These are phyloP conservation scores for Thryonomys swinderianus DNA, from an alignment of 2,113 vertebrate species.

Conservation along the genomic window DNA sequence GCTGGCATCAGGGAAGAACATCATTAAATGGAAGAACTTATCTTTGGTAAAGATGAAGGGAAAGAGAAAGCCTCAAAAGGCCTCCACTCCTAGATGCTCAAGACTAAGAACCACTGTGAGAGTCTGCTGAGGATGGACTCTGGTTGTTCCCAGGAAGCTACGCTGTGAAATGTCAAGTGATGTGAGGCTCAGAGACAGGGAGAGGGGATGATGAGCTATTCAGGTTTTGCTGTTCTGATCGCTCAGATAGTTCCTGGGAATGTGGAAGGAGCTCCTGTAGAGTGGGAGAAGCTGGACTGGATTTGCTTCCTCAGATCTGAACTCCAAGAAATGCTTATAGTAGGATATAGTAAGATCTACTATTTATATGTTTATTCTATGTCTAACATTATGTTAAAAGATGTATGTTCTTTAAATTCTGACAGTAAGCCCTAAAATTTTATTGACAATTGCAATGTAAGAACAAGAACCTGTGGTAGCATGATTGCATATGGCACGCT, in stretches of 20 bases:
- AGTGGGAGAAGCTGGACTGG: background rate
- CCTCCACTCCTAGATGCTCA: background rate
- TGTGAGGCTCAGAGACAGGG: background rate
- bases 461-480: background rate
- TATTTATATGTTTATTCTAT: background rate
- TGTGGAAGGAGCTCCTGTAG: background rate
- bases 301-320: background rate
- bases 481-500: background rate
- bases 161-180: background rate
- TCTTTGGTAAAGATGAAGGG: background rate
- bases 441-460: background rate
- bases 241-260: background rate
- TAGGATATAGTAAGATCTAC: background rate
- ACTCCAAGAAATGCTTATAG: background rate
- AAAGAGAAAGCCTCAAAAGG: background rate
- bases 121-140: background rate
- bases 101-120: background rate
- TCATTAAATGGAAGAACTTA: background rate
- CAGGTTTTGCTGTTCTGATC: background rate
- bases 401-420: constrained; percentile 21
- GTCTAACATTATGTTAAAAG: background rate
- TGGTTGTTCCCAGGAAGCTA: background rate
- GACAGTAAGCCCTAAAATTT: background rate
- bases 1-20: background rate
- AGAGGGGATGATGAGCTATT: background rate